phyloP scores from a whole-genome alignment of 2,888 invertebrate genomes.

The Myopa tessellatipennis region DNA sequence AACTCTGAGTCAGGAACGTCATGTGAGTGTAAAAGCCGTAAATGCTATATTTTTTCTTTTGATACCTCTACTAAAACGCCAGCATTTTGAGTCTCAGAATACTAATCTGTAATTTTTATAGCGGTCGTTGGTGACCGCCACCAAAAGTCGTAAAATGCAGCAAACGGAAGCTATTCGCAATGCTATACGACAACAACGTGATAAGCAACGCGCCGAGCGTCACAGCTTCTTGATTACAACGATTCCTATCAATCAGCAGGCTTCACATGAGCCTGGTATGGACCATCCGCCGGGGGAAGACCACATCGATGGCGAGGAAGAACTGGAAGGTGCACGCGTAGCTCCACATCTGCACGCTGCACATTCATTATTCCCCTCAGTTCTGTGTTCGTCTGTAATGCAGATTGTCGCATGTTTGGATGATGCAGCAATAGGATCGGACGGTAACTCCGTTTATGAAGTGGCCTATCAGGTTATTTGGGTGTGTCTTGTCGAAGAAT shows the following conservation, averaged over 20 bases:
- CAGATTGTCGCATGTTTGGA: slow-evolving; percentile 94
- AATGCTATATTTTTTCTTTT: too few relatives aligned
- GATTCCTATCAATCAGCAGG: slow-evolving; percentile 93
- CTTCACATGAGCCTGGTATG: slow-evolving; percentile 94
- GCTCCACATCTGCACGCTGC: slow-evolving; percentile 90
- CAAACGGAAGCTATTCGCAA: slow-evolving; percentile 97
- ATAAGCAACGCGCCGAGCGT: slow-evolving; percentile 92
- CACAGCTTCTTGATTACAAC: slow-evolving; percentile 96
- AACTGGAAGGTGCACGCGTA: slow-evolving; percentile 77
- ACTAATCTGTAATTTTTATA: slow-evolving; percentile 59
- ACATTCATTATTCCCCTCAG: slow-evolving; percentile 96
- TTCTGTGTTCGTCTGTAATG: slow-evolving; percentile 93
- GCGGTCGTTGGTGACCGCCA: slow-evolving; percentile 96
- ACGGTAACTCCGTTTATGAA: slow-evolving; percentile 97
- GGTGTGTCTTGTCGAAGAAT: slow-evolving; percentile 98
- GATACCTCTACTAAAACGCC: too few relatives aligned
- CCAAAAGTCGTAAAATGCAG: slow-evolving; percentile 98
- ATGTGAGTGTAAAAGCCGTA: slow-evolving; percentile 72
- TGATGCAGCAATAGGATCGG: slow-evolving; percentile 93
- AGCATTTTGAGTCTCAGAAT: too few relatives aligned
- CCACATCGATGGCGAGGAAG: slow-evolving; percentile 84
- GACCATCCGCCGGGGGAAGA: slow-evolving; percentile 75
- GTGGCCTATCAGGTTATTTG: slow-evolving; percentile 97
- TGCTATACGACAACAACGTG: slow-evolving; percentile 95
- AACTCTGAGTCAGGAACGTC: slow-evolving; percentile 96